Evolutionary conservation across 2,888 invertebrate genomes (phyloP), one percentile per base, ranked within the genome.

Genomic region (Synergus japonicus): DNA sequence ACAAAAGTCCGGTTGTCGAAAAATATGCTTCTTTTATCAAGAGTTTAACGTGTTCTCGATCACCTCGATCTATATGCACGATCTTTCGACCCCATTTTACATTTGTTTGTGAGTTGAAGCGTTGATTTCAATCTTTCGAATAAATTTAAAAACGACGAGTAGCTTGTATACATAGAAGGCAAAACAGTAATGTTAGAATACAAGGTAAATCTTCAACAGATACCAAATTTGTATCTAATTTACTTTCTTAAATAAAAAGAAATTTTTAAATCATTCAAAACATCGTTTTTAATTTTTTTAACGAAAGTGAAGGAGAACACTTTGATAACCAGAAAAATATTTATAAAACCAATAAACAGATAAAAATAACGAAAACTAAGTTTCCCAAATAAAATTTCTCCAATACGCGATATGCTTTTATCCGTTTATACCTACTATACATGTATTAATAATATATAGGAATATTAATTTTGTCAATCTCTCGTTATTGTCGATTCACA

Each of bases 401-500:
- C 49, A 67, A 63, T 69, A 76, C 29, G 60, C 66, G 64, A 65
- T 46, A 67, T 54, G 78, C 66, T 54, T 73, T 54, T 81, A 65
- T 76, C 82, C 80, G 77, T 76, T 65, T 78, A 64, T 82, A 82
- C 49, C 37, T 80, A 80, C 60, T 78, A 29, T 79, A 78, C 67
- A 78, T 78, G 76, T 83, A 82, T 73, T 13, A 29, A 37, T 49
- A 49, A 81, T 79, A 82, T 82, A 83, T 84, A 84, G 84, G 87
- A 78, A 81, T 84, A 86, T 85, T 86, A 86, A 86, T 85, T 82
- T 85, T 87, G 83, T 83, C 84, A 87, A 83, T 82, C 83, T 84
- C 80, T 85, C 86, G 86, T 92, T 92, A 92, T 92, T 92, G 92
- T 92, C 92, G 87, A 87, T 84, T 90, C 92, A 92, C 92, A 91